phyloP scores from a whole-genome alignment of 1,140 invertebrate species.

The Lasioglossum albipes region DNA sequence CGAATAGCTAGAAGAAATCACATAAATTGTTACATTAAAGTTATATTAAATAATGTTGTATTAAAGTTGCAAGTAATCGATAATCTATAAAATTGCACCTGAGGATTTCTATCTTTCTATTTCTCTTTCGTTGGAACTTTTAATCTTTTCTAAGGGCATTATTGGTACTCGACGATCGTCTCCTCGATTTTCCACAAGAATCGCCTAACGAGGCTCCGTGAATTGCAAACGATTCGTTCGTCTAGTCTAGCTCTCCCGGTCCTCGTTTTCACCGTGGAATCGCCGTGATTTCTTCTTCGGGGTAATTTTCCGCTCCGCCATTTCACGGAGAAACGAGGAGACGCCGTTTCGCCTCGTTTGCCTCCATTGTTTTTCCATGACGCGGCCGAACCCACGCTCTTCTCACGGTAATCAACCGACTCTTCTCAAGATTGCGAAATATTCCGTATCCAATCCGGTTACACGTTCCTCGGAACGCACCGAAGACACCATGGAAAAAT shows the following conservation, averaged over 20 bases:
- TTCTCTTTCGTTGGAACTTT: no score
- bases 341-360: conserved; percentile 40
- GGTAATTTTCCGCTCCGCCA: conserved; percentile 28
- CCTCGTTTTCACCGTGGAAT: conserved; percentile 18
- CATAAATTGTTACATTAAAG: no score
- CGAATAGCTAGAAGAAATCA: no score
- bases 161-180: background rate
- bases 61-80: no score
- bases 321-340: conserved; percentile 1
- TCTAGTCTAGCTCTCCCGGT: conserved; percentile 10
- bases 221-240: conserved; percentile 8
- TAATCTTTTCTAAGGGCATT: no score
- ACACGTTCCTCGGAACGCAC: no score
- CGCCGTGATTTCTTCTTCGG: conserved; percentile 21
- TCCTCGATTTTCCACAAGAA: background rate
- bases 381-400: conserved; percentile 9
- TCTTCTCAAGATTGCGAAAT: no score
- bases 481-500: no score
- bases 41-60: no score
- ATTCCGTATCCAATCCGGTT: no score
- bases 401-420: conserved; percentile 16
- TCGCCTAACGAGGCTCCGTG: background rate
- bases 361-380: conserved; percentile 38
- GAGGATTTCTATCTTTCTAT: no score
- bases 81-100: no score